Conservation (phyloP, 53 echinoderm and acorn worm species). For the Zoroaster sp. region DNA sequence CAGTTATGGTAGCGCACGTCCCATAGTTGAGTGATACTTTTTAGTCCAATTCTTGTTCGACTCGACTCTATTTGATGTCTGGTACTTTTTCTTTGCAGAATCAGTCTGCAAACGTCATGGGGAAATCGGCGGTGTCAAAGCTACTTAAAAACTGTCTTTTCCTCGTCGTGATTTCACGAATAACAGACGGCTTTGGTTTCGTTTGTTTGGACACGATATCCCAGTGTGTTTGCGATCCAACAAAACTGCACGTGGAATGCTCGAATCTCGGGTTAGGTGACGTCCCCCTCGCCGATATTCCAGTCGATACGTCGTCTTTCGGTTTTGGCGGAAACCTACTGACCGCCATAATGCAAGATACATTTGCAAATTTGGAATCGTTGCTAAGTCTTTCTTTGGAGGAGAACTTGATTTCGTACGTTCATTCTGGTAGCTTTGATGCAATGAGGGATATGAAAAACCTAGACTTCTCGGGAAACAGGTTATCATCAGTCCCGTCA, state of each 20-base stretch:
- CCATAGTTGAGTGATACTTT: too few species aligned
- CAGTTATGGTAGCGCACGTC: too few species aligned
- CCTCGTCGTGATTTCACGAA: neutral
- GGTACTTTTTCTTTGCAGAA: neutral
- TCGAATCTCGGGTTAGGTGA: slow-evolving; percentile 3
- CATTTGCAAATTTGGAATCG: neutral
- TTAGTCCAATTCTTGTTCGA: too few species aligned
- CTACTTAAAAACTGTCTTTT: neutral
- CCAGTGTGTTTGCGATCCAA: slow-evolving; percentile 18
- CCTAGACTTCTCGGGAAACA: slow-evolving; percentile 29
- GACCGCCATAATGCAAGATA: neutral
- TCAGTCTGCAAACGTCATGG: neutral
- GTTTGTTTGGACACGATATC: slow-evolving; percentile 10
- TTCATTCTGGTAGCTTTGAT: neutral
- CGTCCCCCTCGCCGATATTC: slow-evolving; percentile 2
- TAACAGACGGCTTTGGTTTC: neutral
- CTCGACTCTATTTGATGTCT: too few species aligned
- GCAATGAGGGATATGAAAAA: neutral
- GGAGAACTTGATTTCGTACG: neutral
- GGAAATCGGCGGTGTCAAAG: neutral
- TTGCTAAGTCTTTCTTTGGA: slow-evolving; percentile 19
- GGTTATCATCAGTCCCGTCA: neutral
- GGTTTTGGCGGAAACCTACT: slow-evolving; percentile 35
- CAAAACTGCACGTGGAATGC: slow-evolving; percentile 33
- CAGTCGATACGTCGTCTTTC: slow-evolving; percentile 32